Base-by-base conservation (phyloP, 2,113 vertebrate genomes). In the Apteryx mantelli region DNA sequence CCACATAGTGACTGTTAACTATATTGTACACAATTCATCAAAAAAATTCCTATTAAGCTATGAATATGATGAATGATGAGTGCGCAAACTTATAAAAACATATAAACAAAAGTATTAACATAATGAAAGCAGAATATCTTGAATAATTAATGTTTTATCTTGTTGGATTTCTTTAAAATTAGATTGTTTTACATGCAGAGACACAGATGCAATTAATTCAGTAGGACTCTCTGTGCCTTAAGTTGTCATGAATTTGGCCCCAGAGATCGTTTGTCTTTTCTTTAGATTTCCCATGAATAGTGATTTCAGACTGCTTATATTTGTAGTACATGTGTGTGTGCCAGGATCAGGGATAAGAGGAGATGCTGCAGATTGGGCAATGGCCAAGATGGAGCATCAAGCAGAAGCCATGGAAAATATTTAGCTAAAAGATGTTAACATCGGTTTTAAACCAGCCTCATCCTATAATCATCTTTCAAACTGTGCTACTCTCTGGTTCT, bases 111-210 rank as follows among this genome's bases (percentile, higher is more conserved):
- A 76, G 3, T 79, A 88, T 75, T 86, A 69, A 32, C n/a, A n/a
- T 70, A 83, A 81, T 86, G 91, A 90, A 42, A 55, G 14, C 25
- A 24, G 12, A 30, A 11, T 64, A 11, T 76, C 30, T 79, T 93
- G 25, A 95, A 91, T 79, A 94, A 88, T 90, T 93, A 88, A 75
- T 25, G 16, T 68, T n/a, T 53, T 66, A 56, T n/a, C 24, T 34
- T 68, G 63, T 58, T 75, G 0, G 0, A 56, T 69, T 68, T 76
- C 11, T 85, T 69, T 55, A 48, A 89, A 93, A 73, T 76, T 58
- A 65, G 14, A 19, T 68, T 75, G 3, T 34, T 93, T 92, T 92
- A 9, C 32, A 73, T 30, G 14, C 52, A 44, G 42, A 71, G 4
- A 18, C 5, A 63, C 22, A 74, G 58, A 55, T 77, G 30, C 8